Evolutionary conservation across 2,113 vertebrate genomes (phyloP).

Genomic region (Boleophthalmus pectinirostris): DNA sequence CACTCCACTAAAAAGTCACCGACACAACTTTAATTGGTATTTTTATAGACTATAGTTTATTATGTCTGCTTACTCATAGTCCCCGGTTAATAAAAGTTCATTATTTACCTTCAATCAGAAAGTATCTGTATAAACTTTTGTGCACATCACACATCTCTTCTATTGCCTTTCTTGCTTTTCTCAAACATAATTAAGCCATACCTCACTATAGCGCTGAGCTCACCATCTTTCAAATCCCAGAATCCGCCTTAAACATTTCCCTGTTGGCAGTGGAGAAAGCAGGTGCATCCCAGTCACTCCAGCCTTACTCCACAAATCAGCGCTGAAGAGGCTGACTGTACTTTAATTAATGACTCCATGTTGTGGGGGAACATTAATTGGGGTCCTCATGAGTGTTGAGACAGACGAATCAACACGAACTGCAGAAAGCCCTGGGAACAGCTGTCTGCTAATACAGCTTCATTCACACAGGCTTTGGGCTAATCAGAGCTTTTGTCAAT

Average conservation of each 20-base stretch:
- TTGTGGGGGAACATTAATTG: constrained; percentile 56
- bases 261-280: constrained; percentile 29
- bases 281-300: constrained; percentile 43
- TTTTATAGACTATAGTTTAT: too few relatives aligned
- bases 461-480: constrained; percentile 46
- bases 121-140: too few relatives aligned
- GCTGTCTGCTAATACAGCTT: constrained; percentile 53
- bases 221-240: constrained; percentile 22
- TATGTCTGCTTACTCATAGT: too few relatives aligned
- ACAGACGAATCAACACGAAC: constrained; percentile 67
- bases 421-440: constrained; percentile 57
- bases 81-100: too few relatives aligned
- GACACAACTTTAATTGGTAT: too few relatives aligned
- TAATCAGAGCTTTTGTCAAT: constrained; percentile 55
- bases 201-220: not conserved
- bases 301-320: constrained; percentile 54
- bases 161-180: not conserved
- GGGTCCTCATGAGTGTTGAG: constrained; percentile 70
- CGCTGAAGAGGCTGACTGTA: constrained; percentile 56
- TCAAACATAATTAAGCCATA: not conserved
- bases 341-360: constrained; percentile 60
- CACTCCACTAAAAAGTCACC: too few relatives aligned
- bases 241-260: constrained; percentile 33
- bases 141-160: too few relatives aligned
- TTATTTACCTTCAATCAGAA: too few relatives aligned